A percentile compares a stretch with the other conserved stretches of the same genome.
Conservation (phyloP, 2,888 invertebrate genomes). For the Shargacucullia verbasci region DNA sequence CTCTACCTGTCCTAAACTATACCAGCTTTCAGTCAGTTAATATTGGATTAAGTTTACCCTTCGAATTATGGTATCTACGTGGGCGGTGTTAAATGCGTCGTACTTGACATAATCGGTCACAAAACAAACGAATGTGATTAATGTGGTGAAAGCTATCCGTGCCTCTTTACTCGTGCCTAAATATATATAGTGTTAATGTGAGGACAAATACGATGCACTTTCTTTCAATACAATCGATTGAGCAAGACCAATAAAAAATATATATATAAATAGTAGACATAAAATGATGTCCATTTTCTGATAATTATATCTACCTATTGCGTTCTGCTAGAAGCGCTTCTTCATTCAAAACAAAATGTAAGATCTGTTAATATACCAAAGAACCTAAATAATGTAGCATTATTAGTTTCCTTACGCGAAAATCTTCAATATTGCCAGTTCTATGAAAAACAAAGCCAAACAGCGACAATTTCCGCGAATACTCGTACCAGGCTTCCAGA, state of each 20-base stretch:
- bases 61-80: slow-evolving; percentile 26
- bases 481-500: slow-evolving; percentile 22
- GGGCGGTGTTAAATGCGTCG: slow-evolving; percentile 26
- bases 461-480: slow-evolving; percentile 23
- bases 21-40: slow-evolving; percentile 17
- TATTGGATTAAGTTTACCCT: slow-evolving; percentile 19
- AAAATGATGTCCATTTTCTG: too few relatives aligned
- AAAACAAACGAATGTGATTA: slow-evolving; percentile 44
- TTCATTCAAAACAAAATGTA: too few relatives aligned
- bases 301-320: too few relatives aligned
- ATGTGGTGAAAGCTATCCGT: slow-evolving; percentile 44
- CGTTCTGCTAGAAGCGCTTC: too few relatives aligned
- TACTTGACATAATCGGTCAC: slow-evolving; percentile 28
- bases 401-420: slow-evolving; percentile 7
- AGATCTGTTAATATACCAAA: not conserved
- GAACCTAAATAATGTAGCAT: too few relatives aligned
- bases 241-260: not conserved
- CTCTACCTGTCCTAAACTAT: slow-evolving; percentile 6
- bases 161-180: slow-evolving; percentile 23
- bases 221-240: slow-evolving; percentile 18
- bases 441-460: slow-evolving; percentile 28
- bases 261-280: too few relatives aligned
- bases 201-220: slow-evolving; percentile 22
- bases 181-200: slow-evolving; percentile 44
- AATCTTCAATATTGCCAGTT: slow-evolving; percentile 11